A percentile compares a stretch with the other conserved stretches of the same genome.
These are phyloP conservation scores for Brachyistius frenatus DNA, from an alignment of 2,113 vertebrate genomes.

Conservation along the genomic window DNA sequence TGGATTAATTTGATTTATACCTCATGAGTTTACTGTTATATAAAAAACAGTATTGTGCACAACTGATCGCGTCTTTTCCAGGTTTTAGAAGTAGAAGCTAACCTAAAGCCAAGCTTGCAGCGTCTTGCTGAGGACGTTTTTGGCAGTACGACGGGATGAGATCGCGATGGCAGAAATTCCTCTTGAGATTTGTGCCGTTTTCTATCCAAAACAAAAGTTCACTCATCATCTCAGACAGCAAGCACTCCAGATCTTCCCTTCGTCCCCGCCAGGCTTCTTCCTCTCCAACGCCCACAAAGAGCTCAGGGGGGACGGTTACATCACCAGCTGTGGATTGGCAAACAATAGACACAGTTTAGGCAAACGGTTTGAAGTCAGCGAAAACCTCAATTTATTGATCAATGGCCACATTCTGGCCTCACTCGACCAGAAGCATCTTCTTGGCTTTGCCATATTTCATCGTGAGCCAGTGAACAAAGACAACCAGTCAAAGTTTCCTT, in stretches of 20 bases:
- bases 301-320: constrained; percentile 5
- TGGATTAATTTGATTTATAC: too few relatives aligned
- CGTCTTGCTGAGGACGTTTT: not conserved
- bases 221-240: not conserved
- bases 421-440: constrained; percentile 15
- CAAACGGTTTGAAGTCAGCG: constrained; percentile 35
- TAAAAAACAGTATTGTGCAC: too few relatives aligned
- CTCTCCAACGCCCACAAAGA: not conserved
- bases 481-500: not conserved
- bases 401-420: not conserved
- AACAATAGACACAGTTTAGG: constrained; percentile 13
- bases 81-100: too few relatives aligned
- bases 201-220: not conserved
- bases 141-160: too few relatives aligned
- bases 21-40: too few relatives aligned
- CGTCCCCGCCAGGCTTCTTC: not conserved
- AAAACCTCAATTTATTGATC: constrained; percentile 16
- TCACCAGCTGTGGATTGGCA: constrained; percentile 11
- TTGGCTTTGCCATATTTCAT: not conserved
- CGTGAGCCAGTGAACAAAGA: constrained; percentile 8
- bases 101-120: not conserved
- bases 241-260: not conserved
- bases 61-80: too few relatives aligned
- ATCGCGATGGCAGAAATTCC: not conserved
- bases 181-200: not conserved